These are phyloP conservation scores for Chaetorhynchus papuensis DNA, from an alignment of 2,113 vertebrate species.

Conservation along the genomic window DNA sequence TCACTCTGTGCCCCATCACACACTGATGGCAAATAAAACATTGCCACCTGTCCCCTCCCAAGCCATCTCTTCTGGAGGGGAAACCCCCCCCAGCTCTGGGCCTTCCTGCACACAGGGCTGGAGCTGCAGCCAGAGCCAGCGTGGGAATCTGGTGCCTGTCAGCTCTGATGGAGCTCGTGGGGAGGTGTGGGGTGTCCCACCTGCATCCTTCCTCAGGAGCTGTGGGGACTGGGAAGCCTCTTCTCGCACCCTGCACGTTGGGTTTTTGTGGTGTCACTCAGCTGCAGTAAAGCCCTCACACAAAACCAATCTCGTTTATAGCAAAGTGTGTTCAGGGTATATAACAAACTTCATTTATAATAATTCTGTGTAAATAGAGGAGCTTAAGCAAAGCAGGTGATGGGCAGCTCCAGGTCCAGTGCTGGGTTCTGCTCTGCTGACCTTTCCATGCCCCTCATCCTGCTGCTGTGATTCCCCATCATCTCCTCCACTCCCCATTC, in stretches of 20 bases:
- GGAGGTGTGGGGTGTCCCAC: neutral
- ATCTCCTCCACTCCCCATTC: neutral
- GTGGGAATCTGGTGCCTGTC: neutral
- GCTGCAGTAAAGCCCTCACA: neutral
- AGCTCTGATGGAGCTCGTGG: neutral
- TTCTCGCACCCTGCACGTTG: neutral
- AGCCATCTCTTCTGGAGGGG: rapidly evolving
- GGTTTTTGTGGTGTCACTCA: neutral
- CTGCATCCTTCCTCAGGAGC: no score
- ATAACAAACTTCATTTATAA: neutral
- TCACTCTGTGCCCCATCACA: neutral
- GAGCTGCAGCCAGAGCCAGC: neutral
- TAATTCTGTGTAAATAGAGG: neutral
- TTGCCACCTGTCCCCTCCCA: neutral
- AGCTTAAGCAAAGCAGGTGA: neutral
- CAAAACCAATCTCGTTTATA: neutral
- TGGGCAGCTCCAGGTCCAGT: neutral
- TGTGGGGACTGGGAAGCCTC: rapidly evolving
- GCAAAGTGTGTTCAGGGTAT: neutral
- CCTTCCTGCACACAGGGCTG: rapidly evolving
- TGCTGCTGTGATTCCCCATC: neutral
- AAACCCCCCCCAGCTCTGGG: neutral
- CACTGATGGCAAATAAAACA: neutral
- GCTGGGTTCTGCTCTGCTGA: neutral
- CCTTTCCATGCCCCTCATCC: neutral